These are phyloP conservation scores for Plebejus anna DNA, from an alignment of 2,888 invertebrate species.

Conservation along the genomic window DNA sequence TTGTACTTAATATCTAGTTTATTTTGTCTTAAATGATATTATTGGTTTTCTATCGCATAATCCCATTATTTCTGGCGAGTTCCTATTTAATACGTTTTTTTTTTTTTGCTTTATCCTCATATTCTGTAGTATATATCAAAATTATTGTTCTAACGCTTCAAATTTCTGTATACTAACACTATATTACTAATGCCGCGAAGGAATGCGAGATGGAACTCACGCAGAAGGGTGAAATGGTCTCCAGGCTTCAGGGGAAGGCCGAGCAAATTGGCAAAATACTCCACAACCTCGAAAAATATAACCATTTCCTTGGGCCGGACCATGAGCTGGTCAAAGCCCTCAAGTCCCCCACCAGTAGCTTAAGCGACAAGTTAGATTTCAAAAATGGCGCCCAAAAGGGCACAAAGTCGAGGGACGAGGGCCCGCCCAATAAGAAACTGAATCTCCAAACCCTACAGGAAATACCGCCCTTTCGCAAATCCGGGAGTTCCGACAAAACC, in stretches of 20 bases:
- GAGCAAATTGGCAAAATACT: conserved; percentile 96
- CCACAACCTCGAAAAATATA: conserved; percentile 93
- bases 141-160: not conserved
- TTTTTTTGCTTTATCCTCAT: not conserved
- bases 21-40: not conserved
- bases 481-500: conserved; percentile 52
- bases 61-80: not conserved
- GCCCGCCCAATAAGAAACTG: conserved; percentile 76
- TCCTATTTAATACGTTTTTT: not conserved
- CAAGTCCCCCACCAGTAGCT: conserved; percentile 69
- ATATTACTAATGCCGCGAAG: conserved; percentile 81
- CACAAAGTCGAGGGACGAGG: conserved; percentile 73
- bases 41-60: not conserved
- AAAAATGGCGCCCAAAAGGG: conserved; percentile 64
- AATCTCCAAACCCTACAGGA: conserved; percentile 64
- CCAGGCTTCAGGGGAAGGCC: conserved; percentile 96
- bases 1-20: not conserved
- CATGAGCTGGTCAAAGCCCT: conserved; percentile 77
- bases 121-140: not conserved
- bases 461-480: conserved; percentile 74
- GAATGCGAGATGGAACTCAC: conserved; percentile 97
- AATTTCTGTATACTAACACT: conserved; percentile 57
- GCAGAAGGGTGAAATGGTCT: conserved; percentile 97
- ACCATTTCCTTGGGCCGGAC: conserved; percentile 83
- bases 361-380: conserved; percentile 63